A percentile compares a stretch with the other conserved stretches of the same genome.
phyloP scores from a whole-genome alignment of 2,888 invertebrate genomes.

The Drosophila buzzatii region DNA sequence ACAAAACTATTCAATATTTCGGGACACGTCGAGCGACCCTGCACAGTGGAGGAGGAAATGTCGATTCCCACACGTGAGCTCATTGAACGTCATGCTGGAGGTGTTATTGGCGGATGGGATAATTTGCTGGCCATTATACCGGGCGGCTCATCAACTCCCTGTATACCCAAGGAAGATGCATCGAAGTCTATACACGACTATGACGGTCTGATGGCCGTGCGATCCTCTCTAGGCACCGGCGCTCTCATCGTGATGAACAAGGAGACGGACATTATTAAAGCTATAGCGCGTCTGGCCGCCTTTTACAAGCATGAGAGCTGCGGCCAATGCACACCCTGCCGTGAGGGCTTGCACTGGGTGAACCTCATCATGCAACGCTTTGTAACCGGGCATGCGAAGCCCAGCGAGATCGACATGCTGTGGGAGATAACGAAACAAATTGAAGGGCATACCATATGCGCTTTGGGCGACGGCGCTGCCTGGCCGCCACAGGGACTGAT shows the following conservation, averaged over 20 bases:
- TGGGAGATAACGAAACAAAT: conserved; percentile 99
- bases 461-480: conserved; percentile 98
- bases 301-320: conserved; percentile 99
- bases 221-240: conserved; percentile 98
- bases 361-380: conserved; percentile 92
- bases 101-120: conserved; percentile 98
- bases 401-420: conserved; percentile 98
- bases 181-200: conserved; percentile 98
- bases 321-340: conserved; percentile 99
- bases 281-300: conserved; percentile 96
- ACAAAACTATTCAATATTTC: conserved; percentile 88
- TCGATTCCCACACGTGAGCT: conserved; percentile 96
- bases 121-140: conserved; percentile 98
- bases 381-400: conserved; percentile 94
- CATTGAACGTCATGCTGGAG: conserved; percentile 98
- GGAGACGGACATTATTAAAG: conserved; percentile 97
- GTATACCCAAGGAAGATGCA: conserved; percentile 96
- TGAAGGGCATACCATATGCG: conserved; percentile 99
- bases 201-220: conserved; percentile 95
- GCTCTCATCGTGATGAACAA: conserved; percentile 99
- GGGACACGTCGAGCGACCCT: conserved; percentile 96
- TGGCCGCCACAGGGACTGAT: conserved; percentile 99
- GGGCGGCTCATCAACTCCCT: conserved; percentile 98
- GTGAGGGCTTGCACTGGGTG: conserved; percentile 98
- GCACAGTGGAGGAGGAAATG: conserved; percentile 99